Evolutionary conservation across 2,113 vertebrate species (phyloP).

Genomic region (Lanius collurio): DNA sequence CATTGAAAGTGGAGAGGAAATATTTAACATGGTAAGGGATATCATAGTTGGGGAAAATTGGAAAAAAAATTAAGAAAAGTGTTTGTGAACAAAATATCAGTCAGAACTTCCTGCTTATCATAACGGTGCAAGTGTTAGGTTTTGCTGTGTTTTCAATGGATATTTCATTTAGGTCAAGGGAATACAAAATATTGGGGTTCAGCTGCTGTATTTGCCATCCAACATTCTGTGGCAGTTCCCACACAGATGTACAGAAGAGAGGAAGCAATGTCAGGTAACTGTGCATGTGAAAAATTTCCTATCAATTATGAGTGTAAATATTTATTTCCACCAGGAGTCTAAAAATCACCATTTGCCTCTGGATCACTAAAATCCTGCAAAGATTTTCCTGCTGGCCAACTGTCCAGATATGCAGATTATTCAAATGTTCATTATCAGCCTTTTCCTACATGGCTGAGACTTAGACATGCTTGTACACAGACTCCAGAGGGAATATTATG

Average conservation of each 20-base stretch:
- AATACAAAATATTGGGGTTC: background rate
- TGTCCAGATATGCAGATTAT: background rate
- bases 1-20: background rate
- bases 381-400: background rate
- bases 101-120: background rate
- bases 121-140: fast-evolving
- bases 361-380: background rate
- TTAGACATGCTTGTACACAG: background rate
- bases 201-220: background rate
- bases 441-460: background rate
- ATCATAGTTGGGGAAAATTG: background rate
- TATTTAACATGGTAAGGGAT: background rate
- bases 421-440: background rate
- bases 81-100: background rate
- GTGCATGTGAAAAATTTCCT: background rate
- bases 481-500: background rate
- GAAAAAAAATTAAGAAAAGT: background rate
- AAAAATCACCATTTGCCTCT: background rate
- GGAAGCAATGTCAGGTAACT: background rate
- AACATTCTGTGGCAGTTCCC: background rate
- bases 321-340: background rate
- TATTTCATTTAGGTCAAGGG: background rate
- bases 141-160: background rate
- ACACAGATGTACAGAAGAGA: background rate
- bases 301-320: background rate